Evolutionary conservation across 2,888 invertebrate species (phyloP).

Genomic region (Linhomoeus sp.): DNA sequence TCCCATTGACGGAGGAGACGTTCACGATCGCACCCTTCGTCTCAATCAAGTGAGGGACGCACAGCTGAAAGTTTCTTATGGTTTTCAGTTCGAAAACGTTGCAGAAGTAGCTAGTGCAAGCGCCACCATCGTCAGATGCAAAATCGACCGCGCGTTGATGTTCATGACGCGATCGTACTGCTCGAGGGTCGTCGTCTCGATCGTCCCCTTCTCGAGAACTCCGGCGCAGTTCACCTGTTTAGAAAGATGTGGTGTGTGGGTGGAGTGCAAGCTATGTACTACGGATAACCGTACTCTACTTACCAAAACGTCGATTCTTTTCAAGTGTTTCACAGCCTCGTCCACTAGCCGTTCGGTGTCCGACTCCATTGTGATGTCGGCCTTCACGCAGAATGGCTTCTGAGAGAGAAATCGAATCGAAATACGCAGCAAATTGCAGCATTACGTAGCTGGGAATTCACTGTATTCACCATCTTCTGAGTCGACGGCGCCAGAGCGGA

Average conservation of each 20-base stretch:
- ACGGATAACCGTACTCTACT: too few relatives aligned
- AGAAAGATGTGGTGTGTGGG: too few relatives aligned
- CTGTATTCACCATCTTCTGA: too few relatives aligned
- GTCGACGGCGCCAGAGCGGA: too few relatives aligned
- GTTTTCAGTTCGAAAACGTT: too few relatives aligned
- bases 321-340: conserved; percentile 16
- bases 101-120: too few relatives aligned
- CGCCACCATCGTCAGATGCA: conserved; percentile 48
- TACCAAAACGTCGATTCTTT: conserved; percentile 47
- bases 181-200: conserved; percentile 61
- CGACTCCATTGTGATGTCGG: neutral
- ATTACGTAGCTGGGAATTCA: too few relatives aligned
- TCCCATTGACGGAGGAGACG: conserved; percentile 76
- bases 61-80: conserved; percentile 35
- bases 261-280: too few relatives aligned
- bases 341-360: too few relatives aligned
- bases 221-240: conserved; percentile 83
- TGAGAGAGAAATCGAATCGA: too few relatives aligned
- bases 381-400: too few relatives aligned
- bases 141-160: conserved; percentile 47
- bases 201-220: conserved; percentile 53
- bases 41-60: conserved; percentile 59
- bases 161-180: conserved; percentile 75
- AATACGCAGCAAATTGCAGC: too few relatives aligned
- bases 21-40: conserved; percentile 73